Evolutionary conservation across 2,113 vertebrate species (phyloP), one percentile per base, ranked within the genome.

Genomic region (Todiramphus chloris): DNA sequence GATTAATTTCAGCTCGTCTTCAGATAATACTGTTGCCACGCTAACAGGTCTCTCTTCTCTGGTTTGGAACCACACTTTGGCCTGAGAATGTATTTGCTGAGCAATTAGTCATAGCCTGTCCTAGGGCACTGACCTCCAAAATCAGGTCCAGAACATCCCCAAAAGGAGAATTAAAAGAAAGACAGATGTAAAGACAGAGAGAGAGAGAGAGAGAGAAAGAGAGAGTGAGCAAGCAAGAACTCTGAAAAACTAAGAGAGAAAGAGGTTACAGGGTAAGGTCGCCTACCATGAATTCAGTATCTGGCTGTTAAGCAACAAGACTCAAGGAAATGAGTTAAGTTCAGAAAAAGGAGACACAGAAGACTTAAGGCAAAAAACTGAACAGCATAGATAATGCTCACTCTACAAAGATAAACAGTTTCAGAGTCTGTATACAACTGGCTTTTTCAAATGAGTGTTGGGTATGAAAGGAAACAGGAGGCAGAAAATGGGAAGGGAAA

Each of bases 401-500:
- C 16, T 94, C 60, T 41, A 72, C 66, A 53, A 91, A 95, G 73
- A 94, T 95, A 96, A 96, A 96, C 80, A 93, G 25, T 91, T 66
- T n/a, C 80, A 89, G 66, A 50, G 83, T 92, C 83, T 94, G 80
- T 84, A 10, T 90, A 87, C 2, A 80, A 83, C 58, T 89, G 81
- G 24, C 39, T 93, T 78, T 64, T 86, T 93, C 66, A 79, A 87
- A 84, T 58, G 83, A 95, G 76, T 91, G 86, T 92, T 0, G 6
- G 77, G 15, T 90, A 88, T 83, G 80, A 94, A 86, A 86, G 83
- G 60, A 90, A 94, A 68, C 76, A 86, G 90, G 80, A 96, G 80
- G 86, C 73, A 93, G 80, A 83, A 64, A 67, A 85, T 3, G 59
- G 46, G 51, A 75, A 93, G 24, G 69, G 63, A 69, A 64, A 0